A percentile compares a stretch with the other conserved stretches of the same genome.
phyloP scores from a whole-genome alignment of 2,113 vertebrate genomes.

The Empidonax alnorum region DNA sequence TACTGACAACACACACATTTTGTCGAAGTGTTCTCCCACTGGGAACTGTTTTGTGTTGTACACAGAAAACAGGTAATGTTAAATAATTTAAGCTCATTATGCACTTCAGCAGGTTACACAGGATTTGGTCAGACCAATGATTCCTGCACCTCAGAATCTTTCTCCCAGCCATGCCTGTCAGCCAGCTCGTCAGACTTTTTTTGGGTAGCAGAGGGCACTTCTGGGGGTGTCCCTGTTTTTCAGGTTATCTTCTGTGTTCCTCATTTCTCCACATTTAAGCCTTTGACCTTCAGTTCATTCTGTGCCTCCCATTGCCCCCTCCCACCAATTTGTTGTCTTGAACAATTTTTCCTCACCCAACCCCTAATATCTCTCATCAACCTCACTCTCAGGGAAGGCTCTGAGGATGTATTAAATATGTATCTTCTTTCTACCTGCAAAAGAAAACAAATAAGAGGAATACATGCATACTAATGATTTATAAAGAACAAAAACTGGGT shows the following conservation, averaged over 20 bases:
- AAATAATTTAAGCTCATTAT: not conserved
- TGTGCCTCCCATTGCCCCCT: accelerated
- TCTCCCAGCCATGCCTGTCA: not conserved
- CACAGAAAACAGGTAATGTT: not conserved
- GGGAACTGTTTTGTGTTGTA: not conserved
- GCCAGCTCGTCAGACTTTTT: not conserved
- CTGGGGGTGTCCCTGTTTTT: not conserved
- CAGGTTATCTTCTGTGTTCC: not conserved
- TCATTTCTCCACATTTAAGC: not conserved
- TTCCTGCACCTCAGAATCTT: not conserved
- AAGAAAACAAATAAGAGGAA: not conserved
- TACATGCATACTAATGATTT: not conserved
- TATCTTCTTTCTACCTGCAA: not conserved
- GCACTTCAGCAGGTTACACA: not conserved
- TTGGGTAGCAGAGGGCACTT: not conserved
- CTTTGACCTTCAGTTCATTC: not conserved
- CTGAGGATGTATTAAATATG: not conserved
- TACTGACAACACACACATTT: not conserved
- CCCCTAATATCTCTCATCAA: not conserved
- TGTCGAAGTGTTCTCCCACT: not conserved
- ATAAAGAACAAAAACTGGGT: not conserved
- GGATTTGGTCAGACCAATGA: not conserved
- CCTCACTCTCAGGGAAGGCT: not conserved
- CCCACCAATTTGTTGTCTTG: not conserved
- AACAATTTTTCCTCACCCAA: accelerated